A percentile compares a stretch with the other conserved stretches of the same genome.
Evolutionary conservation across 1,140 invertebrate genomes (phyloP).

Genomic region (Achroia grisella): DNA sequence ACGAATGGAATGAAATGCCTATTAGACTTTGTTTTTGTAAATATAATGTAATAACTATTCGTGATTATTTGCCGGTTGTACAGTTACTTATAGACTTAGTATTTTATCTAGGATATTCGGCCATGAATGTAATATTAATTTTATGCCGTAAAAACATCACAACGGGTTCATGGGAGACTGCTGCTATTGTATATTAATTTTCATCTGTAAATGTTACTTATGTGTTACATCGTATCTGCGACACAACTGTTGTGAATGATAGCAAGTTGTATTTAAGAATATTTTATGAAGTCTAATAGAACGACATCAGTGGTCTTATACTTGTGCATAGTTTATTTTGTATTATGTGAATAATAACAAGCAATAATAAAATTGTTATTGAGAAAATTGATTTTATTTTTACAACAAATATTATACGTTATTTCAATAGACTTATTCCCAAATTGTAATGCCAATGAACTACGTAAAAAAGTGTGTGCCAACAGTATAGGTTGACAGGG

Average conservation of each 20-base stretch:
- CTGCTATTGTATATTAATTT: conserved; percentile 46
- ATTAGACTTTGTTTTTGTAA: conserved; percentile 29
- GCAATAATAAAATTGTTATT: conserved; percentile 72
- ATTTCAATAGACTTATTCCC: too few species aligned
- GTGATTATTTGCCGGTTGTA: conserved; percentile 51
- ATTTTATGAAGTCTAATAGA: conserved; percentile 63
- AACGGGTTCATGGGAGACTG: conserved; percentile 46
- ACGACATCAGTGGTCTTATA: conserved; percentile 65
- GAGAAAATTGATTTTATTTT: conserved; percentile 42
- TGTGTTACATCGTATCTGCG: conserved; percentile 24
- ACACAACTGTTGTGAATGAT: conserved; percentile 33
- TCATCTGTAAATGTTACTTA: conserved; percentile 27
- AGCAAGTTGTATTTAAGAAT: conserved; percentile 53
- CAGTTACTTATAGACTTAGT: conserved; percentile 52
- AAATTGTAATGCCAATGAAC: too few species aligned
- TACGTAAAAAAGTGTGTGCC: too few species aligned
- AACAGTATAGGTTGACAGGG: too few species aligned
- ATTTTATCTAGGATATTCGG: conserved; percentile 46
- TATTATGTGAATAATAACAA: conserved; percentile 75
- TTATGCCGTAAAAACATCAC: conserved; percentile 52
- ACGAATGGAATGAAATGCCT: too few species aligned
- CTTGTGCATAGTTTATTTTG: conserved; percentile 76
- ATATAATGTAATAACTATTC: conserved; percentile 50
- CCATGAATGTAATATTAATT: conserved; percentile 53
- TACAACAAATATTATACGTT: neutral